phyloP scores from a whole-genome alignment of 2,113 vertebrate genomes.

The Peromyscus leucopus region DNA sequence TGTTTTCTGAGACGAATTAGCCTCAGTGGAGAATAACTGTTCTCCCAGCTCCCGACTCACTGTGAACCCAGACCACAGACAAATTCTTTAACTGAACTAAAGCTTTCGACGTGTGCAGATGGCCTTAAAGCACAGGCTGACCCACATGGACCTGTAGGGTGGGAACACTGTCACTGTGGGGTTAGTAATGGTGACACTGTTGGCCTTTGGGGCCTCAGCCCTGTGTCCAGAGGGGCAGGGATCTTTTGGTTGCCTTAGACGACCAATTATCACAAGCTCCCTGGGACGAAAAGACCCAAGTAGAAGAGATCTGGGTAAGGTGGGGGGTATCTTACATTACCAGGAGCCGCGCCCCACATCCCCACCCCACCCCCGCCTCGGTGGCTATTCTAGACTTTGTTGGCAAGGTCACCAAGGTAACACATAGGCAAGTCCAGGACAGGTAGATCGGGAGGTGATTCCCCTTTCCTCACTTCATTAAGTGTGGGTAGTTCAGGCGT shows the following conservation, averaged over 20 bases:
- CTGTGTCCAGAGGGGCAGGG: not conserved
- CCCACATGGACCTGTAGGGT: not conserved
- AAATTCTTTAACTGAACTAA: not conserved
- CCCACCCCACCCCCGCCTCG: fast-evolving
- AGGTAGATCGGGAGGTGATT: not conserved
- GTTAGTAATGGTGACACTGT: not conserved
- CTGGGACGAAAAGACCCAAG: not conserved
- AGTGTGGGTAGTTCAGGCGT: not conserved
- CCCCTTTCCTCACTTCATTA: not conserved
- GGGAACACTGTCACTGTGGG: not conserved
- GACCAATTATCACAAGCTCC: not conserved
- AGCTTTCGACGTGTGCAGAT: not conserved
- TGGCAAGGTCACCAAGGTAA: not conserved
- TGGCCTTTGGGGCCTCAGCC: constrained; percentile 64
- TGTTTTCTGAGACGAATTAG: constrained; percentile 40
- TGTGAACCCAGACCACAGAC: not conserved
- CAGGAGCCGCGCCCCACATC: too few relatives aligned
- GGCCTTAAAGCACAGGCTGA: not conserved
- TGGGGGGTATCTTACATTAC: not conserved
- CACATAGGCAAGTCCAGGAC: not conserved
- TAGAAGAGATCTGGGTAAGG: not conserved
- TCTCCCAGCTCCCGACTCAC: not conserved
- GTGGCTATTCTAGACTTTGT: not conserved
- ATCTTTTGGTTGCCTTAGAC: not conserved
- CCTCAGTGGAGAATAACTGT: not conserved